Percentiles rank a stretch among this genome's conserved stretches.
Evolutionary conservation across 2,888 invertebrate species (phyloP).

Genomic region (Pinctada fucata): DNA sequence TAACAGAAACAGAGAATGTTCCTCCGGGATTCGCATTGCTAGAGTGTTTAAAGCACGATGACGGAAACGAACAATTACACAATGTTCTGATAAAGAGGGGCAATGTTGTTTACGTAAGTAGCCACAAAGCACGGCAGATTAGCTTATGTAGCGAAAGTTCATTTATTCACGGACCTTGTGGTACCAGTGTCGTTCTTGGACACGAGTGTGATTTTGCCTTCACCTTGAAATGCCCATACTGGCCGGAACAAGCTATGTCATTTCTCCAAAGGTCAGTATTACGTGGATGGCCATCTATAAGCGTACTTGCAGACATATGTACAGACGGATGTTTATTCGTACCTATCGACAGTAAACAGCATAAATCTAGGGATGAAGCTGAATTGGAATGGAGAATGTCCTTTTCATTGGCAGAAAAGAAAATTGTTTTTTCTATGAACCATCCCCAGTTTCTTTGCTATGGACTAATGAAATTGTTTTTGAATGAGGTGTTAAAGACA

Average conservation of each 20-base stretch:
- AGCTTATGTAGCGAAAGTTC: too few species aligned
- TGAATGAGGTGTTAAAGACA: background rate
- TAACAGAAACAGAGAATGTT: too few species aligned
- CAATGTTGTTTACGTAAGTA: too few species aligned
- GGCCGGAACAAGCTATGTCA: conserved; percentile 4
- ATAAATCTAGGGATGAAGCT: background rate
- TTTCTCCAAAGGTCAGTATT: conserved; percentile 3
- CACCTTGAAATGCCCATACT: background rate
- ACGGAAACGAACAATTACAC: too few species aligned
- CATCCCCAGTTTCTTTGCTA: too few species aligned
- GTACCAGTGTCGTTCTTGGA: background rate
- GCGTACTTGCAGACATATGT: background rate
- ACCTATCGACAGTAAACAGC: background rate
- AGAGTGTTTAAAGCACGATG: too few species aligned
- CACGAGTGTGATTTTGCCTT: background rate
- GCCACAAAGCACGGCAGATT: too few species aligned
- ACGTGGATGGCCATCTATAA: background rate
- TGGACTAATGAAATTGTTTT: too few species aligned
- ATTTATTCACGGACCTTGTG: conserved; percentile 17
- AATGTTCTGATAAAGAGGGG: too few species aligned
- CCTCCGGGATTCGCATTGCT: too few species aligned
- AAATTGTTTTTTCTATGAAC: background rate
- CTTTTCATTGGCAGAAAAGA: conserved; percentile 10
- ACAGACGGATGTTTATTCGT: conserved; percentile 12
- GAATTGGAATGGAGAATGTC: conserved; percentile 16